Base-by-base conservation (phyloP, 2,888 invertebrate genomes). In the Pammene fasciana region DNA sequence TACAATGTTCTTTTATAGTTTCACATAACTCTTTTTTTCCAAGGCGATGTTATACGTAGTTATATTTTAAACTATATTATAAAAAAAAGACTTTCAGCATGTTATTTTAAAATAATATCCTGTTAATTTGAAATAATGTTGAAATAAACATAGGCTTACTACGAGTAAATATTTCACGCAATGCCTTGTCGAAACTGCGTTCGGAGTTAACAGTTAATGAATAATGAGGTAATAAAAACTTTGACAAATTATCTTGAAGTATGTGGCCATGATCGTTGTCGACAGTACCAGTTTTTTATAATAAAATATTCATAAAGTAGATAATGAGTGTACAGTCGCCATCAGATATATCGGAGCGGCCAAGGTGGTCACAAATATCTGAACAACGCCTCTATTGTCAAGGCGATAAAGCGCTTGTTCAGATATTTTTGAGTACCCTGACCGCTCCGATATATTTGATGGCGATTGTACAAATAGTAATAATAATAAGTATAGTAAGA, bases 211-310 rank as follows among this genome's bases (percentile, higher is more conserved):
- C 57, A 11, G 18, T 61, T 61, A 50, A 61, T 50, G 61, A 50
- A 16, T 61, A 50, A 61, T 50, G 61, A 50, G 38, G 34, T 50
- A 50, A 13, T 50, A 61, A 61, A 50, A 36, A 34, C 11, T 36
- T 50, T 61, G 48, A 61, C 50, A 48, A 48, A 61, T 61, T 13
- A 50, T 38, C 13, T 38, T 11, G 3, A 16, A 38, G 38, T 50
- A 1, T 61, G 36, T 57, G 43, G n/a, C 34, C 34, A 13, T n/a
- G 34, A 54, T 36, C n/a, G 5, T 14, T n/a, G n/a, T 50, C 18
- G 13, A 50, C 10, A 11, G 10, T 18, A 18, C 16, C 16, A 50
- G 26, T 11, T 13, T 1, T 26, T 50, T 50, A 18, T 0, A 18
- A 48, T 16, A 10, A 16, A 26, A 18, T 18, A 18, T 10, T 16